Percentiles rank a stretch among this genome's conserved stretches.
Conservation (phyloP, 2,797 vertebrate species). For the Clarias laeviceps region DNA sequence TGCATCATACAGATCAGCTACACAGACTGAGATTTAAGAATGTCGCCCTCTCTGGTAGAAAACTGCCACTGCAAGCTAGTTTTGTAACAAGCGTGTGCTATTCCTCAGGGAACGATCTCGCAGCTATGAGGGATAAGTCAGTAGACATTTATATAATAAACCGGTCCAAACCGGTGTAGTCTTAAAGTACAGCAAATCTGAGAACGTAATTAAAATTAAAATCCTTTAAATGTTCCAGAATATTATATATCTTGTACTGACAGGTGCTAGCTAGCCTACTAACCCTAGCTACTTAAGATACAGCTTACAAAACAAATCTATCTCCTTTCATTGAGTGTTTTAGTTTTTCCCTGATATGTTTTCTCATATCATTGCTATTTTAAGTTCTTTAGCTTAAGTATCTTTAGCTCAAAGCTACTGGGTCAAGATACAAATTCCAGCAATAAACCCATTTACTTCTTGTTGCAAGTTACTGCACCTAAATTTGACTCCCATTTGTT, state of each 20-base stretch:
- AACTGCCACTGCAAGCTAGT: neutral
- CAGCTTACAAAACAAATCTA: neutral
- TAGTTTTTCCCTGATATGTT: neutral
- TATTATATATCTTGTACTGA: neutral
- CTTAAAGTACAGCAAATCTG: neutral
- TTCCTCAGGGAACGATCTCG: neutral
- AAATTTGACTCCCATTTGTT: slow-evolving; percentile 13
- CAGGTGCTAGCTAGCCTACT: neutral
- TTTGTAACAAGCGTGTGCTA: neutral
- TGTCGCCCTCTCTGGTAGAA: neutral
- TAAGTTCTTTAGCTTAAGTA: neutral
- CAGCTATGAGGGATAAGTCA: neutral
- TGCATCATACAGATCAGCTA: neutral
- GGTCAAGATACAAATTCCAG: neutral
- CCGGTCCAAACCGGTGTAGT: neutral
- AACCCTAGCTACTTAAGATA: neutral
- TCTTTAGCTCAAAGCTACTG: neutral
- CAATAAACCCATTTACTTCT: neutral
- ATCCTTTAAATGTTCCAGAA: neutral
- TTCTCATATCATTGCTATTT: neutral
- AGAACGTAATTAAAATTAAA: neutral
- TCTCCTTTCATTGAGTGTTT: neutral
- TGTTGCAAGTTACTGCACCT: neutral
- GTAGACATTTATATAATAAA: neutral
- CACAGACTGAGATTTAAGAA: neutral